Evolutionary conservation across 1,140 invertebrate genomes (phyloP).

Genomic region (Ips nitidus): DNA sequence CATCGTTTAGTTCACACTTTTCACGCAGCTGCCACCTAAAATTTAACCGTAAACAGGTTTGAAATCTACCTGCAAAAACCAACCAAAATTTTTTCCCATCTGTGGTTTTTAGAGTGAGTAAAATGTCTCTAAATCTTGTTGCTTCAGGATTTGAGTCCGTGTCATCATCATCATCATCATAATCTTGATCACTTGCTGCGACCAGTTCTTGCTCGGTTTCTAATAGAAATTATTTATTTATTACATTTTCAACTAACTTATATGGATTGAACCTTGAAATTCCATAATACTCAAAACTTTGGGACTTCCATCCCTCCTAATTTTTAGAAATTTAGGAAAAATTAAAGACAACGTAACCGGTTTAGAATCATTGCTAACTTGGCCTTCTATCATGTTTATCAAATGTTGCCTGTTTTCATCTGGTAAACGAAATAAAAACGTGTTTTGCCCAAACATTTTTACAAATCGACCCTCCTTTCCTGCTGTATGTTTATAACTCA

Average conservation of each 20-base stretch:
- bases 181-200: neutral
- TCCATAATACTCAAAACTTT: conserved; percentile 5
- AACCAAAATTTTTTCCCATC: neutral
- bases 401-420: neutral
- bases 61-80: neutral
- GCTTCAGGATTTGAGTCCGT: neutral
- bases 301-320: conserved; percentile 7
- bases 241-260: too few relatives aligned
- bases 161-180: neutral
- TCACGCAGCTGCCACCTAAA: conserved; percentile 20
- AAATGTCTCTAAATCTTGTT: neutral
- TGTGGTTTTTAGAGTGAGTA: neutral
- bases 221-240: too few relatives aligned
- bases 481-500: conserved; percentile 10
- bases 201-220: too few relatives aligned
- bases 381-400: conserved; percentile 5
- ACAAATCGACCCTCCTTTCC: neutral
- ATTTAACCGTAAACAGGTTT: neutral
- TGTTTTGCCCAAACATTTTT: conserved; percentile 8
- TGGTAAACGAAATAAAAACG: neutral
- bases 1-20: conserved; percentile 10
- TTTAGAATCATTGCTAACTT: neutral
- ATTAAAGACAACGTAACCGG: neutral
- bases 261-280: too few relatives aligned
- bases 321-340: conserved; percentile 19